A percentile compares a stretch with the other conserved stretches of the same genome.
These are phyloP conservation scores for Drosophila baimaii DNA, from an alignment of 1,140 invertebrate genomes.

Conservation along the genomic window DNA sequence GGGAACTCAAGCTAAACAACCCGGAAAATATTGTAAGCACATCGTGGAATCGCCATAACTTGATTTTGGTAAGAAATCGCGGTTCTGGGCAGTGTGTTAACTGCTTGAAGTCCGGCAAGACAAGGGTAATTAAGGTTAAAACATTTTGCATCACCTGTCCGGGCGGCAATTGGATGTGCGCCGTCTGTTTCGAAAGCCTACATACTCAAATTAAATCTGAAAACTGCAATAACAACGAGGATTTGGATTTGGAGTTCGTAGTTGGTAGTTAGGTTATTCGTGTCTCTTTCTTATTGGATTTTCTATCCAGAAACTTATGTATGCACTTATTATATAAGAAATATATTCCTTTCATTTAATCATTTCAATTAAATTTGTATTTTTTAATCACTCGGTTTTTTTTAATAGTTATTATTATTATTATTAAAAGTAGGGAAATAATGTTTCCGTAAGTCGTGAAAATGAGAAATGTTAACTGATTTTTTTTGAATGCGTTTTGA, in stretches of 20 bases:
- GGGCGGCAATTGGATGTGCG: conserved; percentile 13
- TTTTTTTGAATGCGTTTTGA: too few species aligned
- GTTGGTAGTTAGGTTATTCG: neutral
- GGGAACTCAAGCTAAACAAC: neutral
- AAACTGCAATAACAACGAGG: neutral
- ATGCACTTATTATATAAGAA: too few species aligned
- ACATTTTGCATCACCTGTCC: conserved; percentile 16
- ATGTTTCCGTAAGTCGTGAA: too few species aligned
- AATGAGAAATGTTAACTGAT: too few species aligned
- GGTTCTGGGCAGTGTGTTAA: conserved; percentile 4
- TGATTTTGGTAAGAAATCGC: conserved; percentile 2
- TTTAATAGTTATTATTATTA: too few species aligned
- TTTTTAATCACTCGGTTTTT: too few species aligned
- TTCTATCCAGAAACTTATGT: too few species aligned
- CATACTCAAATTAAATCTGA: neutral
- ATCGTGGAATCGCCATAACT: conserved; percentile 11
- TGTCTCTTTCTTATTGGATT: neutral
- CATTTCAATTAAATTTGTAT: too few species aligned
- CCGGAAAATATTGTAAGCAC: conserved; percentile 1
- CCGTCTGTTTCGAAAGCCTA: conserved; percentile 4
- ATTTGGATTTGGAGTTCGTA: neutral
- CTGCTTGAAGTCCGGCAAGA: conserved; percentile 2
- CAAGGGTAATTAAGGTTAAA: neutral
- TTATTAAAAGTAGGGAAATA: too few species aligned
- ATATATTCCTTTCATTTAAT: too few species aligned